Conservation (phyloP, 1,140 invertebrate species). For the Zaprionus kolodkinae region DNA sequence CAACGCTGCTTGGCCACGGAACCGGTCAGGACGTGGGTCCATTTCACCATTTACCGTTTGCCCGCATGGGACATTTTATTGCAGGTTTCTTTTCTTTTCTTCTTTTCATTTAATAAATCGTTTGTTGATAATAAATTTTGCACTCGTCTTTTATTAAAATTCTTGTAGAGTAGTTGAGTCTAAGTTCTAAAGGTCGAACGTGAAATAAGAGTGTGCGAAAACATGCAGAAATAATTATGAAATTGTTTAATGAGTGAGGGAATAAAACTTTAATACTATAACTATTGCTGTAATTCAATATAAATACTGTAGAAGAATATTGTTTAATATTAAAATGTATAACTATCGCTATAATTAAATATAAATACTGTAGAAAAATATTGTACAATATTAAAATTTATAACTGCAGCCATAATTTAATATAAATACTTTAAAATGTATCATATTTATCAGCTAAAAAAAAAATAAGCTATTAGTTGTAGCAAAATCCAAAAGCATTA, state of each 20-base stretch:
- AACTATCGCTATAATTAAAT: no score
- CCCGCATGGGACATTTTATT: constrained; percentile 61
- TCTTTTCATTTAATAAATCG: constrained; percentile 70
- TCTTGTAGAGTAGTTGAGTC: constrained; percentile 18
- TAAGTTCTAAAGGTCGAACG: background rate
- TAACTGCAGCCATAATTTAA: no score
- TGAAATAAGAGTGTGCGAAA: background rate
- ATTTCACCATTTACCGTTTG: constrained; percentile 39
- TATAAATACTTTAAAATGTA: no score
- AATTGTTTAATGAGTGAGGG: background rate
- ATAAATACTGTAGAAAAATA: no score
- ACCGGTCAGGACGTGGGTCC: constrained; percentile 32
- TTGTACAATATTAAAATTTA: no score
- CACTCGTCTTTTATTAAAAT: constrained; percentile 67
- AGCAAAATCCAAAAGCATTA: no score
- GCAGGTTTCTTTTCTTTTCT: constrained; percentile 51
- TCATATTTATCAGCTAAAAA: no score
- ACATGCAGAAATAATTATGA: background rate
- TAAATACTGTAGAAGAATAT: no score
- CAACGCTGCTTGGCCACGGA: background rate
- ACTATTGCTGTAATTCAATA: no score
- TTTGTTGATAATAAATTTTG: constrained; percentile 73
- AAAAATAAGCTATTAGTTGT: no score
- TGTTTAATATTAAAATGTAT: no score
- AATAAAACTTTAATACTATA: no score